Base-by-base conservation (phyloP, 2,888 invertebrate species). In the Aphrophora alni region DNA sequence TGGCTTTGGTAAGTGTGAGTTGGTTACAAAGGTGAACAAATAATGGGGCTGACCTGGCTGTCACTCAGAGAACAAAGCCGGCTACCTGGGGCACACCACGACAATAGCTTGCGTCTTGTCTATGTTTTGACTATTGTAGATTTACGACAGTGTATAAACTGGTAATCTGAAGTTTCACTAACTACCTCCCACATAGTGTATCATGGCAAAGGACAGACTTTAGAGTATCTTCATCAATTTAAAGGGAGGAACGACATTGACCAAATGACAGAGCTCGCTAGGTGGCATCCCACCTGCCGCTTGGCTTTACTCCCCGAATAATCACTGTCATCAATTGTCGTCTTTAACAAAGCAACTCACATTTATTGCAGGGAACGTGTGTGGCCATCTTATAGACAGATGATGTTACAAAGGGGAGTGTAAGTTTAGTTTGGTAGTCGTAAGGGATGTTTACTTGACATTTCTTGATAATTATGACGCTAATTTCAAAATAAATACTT, bases 21-120 rank as follows among this genome's bases (percentile, higher is more conserved):
- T 59, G 59, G 59, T 59, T 59, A 59, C 59, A 59, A 59, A 59
- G 59, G 21, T 59, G 59, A 59, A 59, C 59, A 59, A 59, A 59
- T 59, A 59, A 59, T 59, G 21, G 59, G 21, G 1, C 59, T 59
- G 59, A 21, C 59, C 59, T 59, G 21, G 59, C 59, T 59, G 59
- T 59, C 59, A 59, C 59, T 59, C 59, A 59, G 2, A 14, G 4
- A 59, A 59, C 59, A 59, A 59, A 44, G 44, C 44, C 21, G 59
- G 21, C 59, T 59, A 59, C 59, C 59, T 21, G 59, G 59, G 59
- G 59, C 21, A 59, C 59, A 14, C 59, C 59, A 21, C 59, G n/a
- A 59, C 59, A 59, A 59, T 59, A 21, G 59, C 59, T 7, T 14
- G 14, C 44, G 59, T 59, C 59, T 59, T 21, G 59, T 21, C 59